Conservation (phyloP, 2,888 invertebrate species). For the Baccha elongata region DNA sequence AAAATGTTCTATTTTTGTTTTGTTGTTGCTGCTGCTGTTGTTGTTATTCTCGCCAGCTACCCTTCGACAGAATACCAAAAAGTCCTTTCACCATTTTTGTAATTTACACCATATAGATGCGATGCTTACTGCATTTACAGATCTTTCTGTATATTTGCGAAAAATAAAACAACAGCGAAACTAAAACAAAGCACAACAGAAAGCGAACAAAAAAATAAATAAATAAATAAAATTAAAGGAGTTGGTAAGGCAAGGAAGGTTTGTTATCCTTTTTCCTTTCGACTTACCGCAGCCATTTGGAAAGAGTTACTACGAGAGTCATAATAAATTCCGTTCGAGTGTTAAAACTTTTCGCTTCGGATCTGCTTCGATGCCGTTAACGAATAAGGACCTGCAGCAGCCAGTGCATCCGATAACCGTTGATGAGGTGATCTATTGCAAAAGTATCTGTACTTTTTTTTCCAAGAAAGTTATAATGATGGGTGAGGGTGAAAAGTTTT, state of each 20-base stretch:
- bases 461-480: background rate
- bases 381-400: slow-evolving; percentile 50
- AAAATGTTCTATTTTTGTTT: slow-evolving; percentile 48
- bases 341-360: slow-evolving; percentile 65
- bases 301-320: slow-evolving; percentile 33
- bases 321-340: slow-evolving; percentile 71
- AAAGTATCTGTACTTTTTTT: slow-evolving; percentile 26
- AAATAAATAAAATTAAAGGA: background rate
- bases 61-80: slow-evolving; percentile 22
- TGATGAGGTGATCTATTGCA: slow-evolving; percentile 71
- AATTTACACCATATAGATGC: slow-evolving; percentile 53
- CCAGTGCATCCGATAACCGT: slow-evolving; percentile 53
- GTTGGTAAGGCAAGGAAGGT: background rate
- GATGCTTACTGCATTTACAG: slow-evolving; percentile 68
- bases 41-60: background rate
- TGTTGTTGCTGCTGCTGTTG: too few species aligned
- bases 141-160: slow-evolving; percentile 37
- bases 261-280: slow-evolving; percentile 27
- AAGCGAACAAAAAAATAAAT: background rate
- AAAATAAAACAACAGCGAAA: slow-evolving; percentile 16
- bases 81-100: slow-evolving; percentile 19
- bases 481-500: too few species aligned
- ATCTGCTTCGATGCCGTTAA: slow-evolving; percentile 56
- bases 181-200: background rate
- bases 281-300: slow-evolving; percentile 50